phyloP scores from a whole-genome alignment of 2,888 invertebrate genomes.

The Agrochola lota region DNA sequence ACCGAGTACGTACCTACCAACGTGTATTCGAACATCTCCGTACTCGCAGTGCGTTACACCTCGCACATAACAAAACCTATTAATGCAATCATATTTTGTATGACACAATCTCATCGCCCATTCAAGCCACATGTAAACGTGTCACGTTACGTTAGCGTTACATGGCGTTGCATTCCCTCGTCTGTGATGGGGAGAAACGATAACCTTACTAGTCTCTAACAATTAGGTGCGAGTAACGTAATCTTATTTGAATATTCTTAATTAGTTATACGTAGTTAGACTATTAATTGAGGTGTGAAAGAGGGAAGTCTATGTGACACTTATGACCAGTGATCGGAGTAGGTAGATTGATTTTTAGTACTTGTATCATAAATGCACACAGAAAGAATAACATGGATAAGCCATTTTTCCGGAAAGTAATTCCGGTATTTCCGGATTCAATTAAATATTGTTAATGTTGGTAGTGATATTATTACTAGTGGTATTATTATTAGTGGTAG shows the following conservation, averaged over 20 bases:
- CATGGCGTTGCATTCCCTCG: constrained; percentile 55
- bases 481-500: too few species aligned
- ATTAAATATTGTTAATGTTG: too few species aligned
- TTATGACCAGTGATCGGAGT: too few species aligned
- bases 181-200: constrained; percentile 73
- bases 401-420: too few species aligned
- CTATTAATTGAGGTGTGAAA: constrained; percentile 32
- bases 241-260: constrained; percentile 57
- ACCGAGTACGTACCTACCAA: background rate
- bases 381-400: too few species aligned
- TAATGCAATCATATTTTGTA: constrained; percentile 8
- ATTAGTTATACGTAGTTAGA: constrained; percentile 25
- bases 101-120: constrained; percentile 38
- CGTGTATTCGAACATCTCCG: background rate
- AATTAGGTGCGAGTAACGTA: constrained; percentile 39
- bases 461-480: too few species aligned
- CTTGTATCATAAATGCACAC: too few species aligned
- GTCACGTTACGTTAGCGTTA: constrained; percentile 63
- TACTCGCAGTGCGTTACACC: background rate
- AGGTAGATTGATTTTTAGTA: too few species aligned
- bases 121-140: constrained; percentile 31
- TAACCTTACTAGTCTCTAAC: constrained; percentile 54
- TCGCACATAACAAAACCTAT: background rate
- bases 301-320: background rate
- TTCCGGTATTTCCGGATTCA: too few species aligned